Evolutionary conservation across 2,888 invertebrate genomes (phyloP).

Genomic region (Slavum lentiscoides): DNA sequence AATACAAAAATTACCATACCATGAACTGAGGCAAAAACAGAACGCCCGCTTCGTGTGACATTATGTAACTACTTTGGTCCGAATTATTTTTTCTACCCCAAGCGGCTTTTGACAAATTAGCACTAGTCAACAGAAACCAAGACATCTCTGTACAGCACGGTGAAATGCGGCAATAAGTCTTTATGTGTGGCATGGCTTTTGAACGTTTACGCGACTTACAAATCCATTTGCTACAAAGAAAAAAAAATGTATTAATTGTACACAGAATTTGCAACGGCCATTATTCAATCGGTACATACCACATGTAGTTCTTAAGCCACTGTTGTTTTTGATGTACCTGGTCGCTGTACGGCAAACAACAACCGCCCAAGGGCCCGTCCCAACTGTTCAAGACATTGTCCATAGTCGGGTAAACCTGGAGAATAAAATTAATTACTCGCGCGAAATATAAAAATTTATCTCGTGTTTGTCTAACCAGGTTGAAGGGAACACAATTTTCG

Average conservation of each 20-base stretch:
- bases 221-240: slow-evolving; percentile 76
- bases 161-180: slow-evolving; percentile 80
- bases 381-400: slow-evolving; percentile 84
- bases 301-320: slow-evolving; percentile 77
- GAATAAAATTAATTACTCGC: slow-evolving; percentile 5
- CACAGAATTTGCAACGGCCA: slow-evolving; percentile 29
- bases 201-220: slow-evolving; percentile 71
- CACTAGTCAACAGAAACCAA: slow-evolving; percentile 88
- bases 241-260: not conserved
- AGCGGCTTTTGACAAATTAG: slow-evolving; percentile 95
- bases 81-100: slow-evolving; percentile 80
- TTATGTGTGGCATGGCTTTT: slow-evolving; percentile 92
- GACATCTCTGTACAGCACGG: slow-evolving; percentile 70
- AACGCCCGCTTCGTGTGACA: slow-evolving; percentile 91
- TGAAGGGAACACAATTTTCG: slow-evolving; percentile 64
- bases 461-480: slow-evolving; percentile 60
- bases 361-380: slow-evolving; percentile 83
- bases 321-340: slow-evolving; percentile 78
- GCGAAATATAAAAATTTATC: not conserved
- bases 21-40: slow-evolving; percentile 81
- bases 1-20: slow-evolving; percentile 64
- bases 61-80: slow-evolving; percentile 67
- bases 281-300: slow-evolving; percentile 65
- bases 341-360: slow-evolving; percentile 84
- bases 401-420: slow-evolving; percentile 72